These are phyloP conservation scores for Microtus richardsoni DNA, from an alignment of 2,113 vertebrate species.

Conservation along the genomic window DNA sequence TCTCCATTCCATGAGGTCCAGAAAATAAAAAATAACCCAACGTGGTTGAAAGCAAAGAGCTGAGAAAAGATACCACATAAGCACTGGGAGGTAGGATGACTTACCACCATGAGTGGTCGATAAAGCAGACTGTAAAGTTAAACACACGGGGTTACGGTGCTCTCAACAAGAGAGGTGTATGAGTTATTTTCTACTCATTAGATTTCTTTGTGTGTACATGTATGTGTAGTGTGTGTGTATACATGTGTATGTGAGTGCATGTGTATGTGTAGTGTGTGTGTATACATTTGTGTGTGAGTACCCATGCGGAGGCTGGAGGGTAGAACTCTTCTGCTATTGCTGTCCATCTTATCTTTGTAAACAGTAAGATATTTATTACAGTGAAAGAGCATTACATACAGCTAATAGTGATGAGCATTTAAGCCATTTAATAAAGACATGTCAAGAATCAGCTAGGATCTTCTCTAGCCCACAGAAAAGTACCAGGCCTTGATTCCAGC, in stretches of 20 bases:
- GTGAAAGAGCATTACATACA: neutral
- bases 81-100: neutral
- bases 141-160: neutral
- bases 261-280: neutral
- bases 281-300: neutral
- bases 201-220: neutral
- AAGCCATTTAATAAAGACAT: neutral
- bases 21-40: neutral
- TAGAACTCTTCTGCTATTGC: neutral
- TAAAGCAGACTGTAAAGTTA: neutral
- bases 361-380: neutral
- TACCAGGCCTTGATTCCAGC: neutral
- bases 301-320: neutral
- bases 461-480: neutral
- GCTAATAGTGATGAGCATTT: neutral
- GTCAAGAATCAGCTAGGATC: neutral
- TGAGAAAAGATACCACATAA: neutral
- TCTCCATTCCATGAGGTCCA: neutral
- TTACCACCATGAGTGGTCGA: neutral
- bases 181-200: neutral
- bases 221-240: neutral
- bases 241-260: no score
- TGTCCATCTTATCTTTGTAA: neutral
- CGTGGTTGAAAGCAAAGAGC: neutral
- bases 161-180: neutral